Conservation (phyloP, 2,113 vertebrate species). For the Mesitornis unicolor region DNA sequence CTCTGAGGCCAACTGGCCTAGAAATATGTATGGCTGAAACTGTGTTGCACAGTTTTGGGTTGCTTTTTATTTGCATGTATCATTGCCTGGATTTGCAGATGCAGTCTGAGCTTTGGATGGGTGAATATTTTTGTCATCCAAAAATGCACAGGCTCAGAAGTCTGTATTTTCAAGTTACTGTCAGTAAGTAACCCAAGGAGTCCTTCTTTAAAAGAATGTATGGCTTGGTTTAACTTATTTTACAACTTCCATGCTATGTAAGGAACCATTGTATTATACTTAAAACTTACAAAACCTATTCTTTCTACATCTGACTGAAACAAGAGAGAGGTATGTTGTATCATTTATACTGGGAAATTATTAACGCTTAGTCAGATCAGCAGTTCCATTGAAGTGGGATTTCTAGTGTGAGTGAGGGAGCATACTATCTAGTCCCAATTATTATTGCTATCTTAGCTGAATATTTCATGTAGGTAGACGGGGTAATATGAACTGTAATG, state of each 20-base stretch:
- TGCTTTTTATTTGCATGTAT: not conserved
- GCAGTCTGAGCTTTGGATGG: not conserved
- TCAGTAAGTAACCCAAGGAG: not conserved
- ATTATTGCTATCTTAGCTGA: not conserved
- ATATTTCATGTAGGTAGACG: not conserved
- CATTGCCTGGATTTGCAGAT: not conserved
- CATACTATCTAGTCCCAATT: not conserved
- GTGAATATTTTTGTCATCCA: not conserved
- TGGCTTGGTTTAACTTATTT: not conserved
- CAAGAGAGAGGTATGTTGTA: not conserved
- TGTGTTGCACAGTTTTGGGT: not conserved
- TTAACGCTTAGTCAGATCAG: not conserved
- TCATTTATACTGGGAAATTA: not conserved
- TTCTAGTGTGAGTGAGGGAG: not conserved
- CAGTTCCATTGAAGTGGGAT: not conserved
- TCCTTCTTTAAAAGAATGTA: not conserved
- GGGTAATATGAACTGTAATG: not conserved
- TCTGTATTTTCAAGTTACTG: not conserved
- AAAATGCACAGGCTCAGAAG: not conserved
- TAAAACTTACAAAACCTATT: not conserved
- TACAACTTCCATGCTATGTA: not conserved
- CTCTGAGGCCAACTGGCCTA: not conserved
- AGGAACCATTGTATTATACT: not conserved
- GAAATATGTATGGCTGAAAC: not conserved
- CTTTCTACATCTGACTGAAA: not conserved